Base-by-base conservation (phyloP, 2,113 vertebrate genomes). In the Numenius arquata region DNA sequence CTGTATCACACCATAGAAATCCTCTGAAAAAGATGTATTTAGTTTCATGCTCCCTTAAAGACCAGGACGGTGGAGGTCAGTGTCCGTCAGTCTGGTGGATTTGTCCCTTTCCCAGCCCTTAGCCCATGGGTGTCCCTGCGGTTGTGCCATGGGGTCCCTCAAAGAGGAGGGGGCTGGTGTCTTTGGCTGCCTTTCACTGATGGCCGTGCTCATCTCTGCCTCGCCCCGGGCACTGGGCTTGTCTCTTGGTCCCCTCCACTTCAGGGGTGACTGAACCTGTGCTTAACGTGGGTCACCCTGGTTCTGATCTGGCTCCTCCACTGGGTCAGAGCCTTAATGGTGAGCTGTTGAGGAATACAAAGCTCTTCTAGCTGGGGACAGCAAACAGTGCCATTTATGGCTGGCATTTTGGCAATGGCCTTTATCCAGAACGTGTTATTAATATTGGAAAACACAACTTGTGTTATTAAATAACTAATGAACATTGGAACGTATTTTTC, bases 381-480 rank as follows among this genome's bases (percentile, higher is more conserved):
- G 91, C 91, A 71, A 82, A 26, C 14, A 5, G 65, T 71, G 53
- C 87, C 48, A 11, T 72, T 87, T 50, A 22, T 0, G 63, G 84
- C 20, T 0, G 0, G 19, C 67, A 4, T 93, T 84, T 90, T 94
- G 94, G 70, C 62, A 78, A 50, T 50, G 93, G 89, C 81, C 78
- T 74, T 76, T 95, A 71, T 83, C 56, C 72, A 89, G 85, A 95
- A 68, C 16, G 0, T 48, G 70, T 89, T 95, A 85, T 82, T 86
- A 88, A 75, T 95, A 76, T 76, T 80, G 94, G 93, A 92, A 92
- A 88, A 91, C 67, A 77, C 71, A 90, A 62, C 77, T 89, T 7
- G 11, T 95, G 91, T 90, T 90, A 90, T 91, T 94, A 92, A 88
- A 94, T 85, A 84, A 72, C 83, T 71, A 81, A 61, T 48, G 48